Evolutionary conservation across 2,113 vertebrate species (phyloP).

Genomic region (Chiloscyllium plagiosum): DNA sequence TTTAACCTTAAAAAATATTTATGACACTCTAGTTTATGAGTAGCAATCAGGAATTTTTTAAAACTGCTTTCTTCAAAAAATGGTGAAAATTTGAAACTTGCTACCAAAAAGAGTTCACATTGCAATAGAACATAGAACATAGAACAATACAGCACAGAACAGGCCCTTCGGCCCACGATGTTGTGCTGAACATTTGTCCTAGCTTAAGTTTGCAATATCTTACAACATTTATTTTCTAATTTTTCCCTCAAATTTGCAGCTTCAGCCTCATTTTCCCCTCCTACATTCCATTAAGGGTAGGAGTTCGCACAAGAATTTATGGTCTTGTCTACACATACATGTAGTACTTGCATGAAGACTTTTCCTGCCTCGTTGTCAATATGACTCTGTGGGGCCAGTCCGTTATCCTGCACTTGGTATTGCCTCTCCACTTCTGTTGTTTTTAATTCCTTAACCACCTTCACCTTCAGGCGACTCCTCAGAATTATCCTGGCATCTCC

Average conservation of each 20-base stretch:
- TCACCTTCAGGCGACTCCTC: slow-evolving; percentile 67
- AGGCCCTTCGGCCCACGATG: no score
- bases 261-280: background rate
- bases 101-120: background rate
- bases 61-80: background rate
- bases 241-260: background rate
- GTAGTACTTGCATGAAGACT: slow-evolving; percentile 64
- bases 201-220: background rate
- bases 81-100: background rate
- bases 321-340: slow-evolving; percentile 48
- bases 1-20: no score
- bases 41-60: background rate
- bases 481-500: slow-evolving; percentile 68
- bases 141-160: no score
- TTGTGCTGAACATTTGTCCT: no score
- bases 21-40: no score
- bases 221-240: background rate
- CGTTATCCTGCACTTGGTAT: slow-evolving; percentile 50
- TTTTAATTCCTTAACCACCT: slow-evolving; percentile 64
- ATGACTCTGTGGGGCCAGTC: slow-evolving; percentile 52
- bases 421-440: slow-evolving; percentile 45
- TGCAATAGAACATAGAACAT: no score
- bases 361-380: slow-evolving; percentile 55
- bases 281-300: background rate
- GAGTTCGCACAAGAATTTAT: background rate